phyloP scores from a whole-genome alignment of 53 echinoderm and acorn worm species.

The Crossaster papposus region DNA sequence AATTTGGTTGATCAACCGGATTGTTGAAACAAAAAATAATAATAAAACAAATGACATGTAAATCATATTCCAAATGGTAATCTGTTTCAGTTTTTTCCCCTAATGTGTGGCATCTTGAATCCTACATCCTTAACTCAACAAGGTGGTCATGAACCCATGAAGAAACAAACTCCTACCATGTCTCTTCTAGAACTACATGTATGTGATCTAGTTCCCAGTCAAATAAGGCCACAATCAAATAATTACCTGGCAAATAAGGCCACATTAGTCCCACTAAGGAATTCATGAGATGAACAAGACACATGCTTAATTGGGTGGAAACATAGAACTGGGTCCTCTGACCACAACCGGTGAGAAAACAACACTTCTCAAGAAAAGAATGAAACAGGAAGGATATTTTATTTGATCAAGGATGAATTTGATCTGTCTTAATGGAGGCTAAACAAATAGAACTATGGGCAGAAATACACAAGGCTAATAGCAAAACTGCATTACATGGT shows the following conservation, averaged over 20 bases:
- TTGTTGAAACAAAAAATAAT: no score
- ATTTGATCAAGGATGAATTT: not conserved
- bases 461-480: no score
- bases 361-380: not conserved
- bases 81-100: not conserved
- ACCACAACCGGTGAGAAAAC: not conserved
- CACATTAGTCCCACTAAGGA: slow-evolving; percentile 11
- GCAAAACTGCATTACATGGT: no score
- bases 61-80: no score
- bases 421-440: not conserved
- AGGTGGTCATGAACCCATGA: not conserved
- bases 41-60: no score
- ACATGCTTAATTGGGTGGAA: not conserved
- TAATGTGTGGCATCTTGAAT: not conserved
- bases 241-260: not conserved
- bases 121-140: not conserved
- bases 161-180: not conserved
- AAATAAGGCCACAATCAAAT: no score
- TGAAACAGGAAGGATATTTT: not conserved
- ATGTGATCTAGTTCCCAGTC: not conserved
- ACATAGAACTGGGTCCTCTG: not conserved
- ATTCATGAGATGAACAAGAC: slow-evolving; percentile 14
- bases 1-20: no score
- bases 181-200: not conserved
- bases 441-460: not conserved